Evolutionary conservation across 2,888 invertebrate species (phyloP).

Genomic region (Aradus depressus): DNA sequence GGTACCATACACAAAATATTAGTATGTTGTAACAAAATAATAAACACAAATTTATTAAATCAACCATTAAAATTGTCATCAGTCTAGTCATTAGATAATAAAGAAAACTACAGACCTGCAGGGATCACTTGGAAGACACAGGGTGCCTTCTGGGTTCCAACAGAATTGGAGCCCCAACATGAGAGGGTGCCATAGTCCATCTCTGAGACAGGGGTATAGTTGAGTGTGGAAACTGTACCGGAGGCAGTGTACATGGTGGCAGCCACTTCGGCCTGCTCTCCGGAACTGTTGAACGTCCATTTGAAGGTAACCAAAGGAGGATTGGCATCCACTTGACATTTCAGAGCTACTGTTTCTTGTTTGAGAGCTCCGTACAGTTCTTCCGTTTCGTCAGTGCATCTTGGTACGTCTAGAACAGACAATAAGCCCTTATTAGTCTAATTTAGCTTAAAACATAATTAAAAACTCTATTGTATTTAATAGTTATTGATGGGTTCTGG

Average conservation of each 20-base stretch:
- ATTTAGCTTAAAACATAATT: neutral
- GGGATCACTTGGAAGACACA: constrained; percentile 78
- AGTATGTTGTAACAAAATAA: too few relatives aligned
- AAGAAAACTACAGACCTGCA: constrained; percentile 50
- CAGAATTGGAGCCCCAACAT: constrained; percentile 74
- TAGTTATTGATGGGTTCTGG: too few relatives aligned
- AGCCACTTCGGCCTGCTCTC: constrained; percentile 69
- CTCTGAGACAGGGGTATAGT: constrained; percentile 77
- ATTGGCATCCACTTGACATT: constrained; percentile 80
- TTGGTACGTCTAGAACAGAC: constrained; percentile 53
- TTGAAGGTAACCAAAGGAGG: constrained; percentile 76
- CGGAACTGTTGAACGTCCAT: constrained; percentile 89
- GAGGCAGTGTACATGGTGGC: constrained; percentile 53
- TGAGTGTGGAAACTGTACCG: constrained; percentile 58
- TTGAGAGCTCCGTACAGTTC: constrained; percentile 77
- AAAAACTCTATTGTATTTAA: neutral
- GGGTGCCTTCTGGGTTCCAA: constrained; percentile 71
- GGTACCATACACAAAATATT: too few relatives aligned
- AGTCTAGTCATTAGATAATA: too few relatives aligned
- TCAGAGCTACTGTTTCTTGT: constrained; percentile 73
- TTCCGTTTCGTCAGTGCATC: constrained; percentile 64
- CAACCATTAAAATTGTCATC: too few relatives aligned
- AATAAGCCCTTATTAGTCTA: neutral
- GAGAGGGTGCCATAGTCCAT: constrained; percentile 82
- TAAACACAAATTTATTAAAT: too few relatives aligned